Conservation (phyloP, 2,113 vertebrate species). For the Crocuta crocuta region DNA sequence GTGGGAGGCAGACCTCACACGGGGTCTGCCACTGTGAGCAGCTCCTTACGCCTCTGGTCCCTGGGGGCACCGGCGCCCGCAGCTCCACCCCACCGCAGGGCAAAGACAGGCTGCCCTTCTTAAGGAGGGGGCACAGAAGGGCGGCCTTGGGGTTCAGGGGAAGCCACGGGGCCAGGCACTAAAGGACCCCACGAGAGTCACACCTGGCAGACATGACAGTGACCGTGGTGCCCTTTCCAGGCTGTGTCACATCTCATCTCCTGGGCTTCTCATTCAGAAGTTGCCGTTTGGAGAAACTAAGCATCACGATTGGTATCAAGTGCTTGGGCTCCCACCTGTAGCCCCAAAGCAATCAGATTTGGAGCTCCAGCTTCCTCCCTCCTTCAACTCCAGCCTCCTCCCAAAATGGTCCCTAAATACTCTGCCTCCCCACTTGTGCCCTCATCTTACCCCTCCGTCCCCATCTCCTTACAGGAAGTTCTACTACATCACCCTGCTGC, state of each 20-base stretch:
- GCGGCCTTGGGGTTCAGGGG: too few species aligned
- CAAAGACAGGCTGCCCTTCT: background rate
- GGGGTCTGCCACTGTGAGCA: background rate
- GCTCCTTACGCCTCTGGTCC: background rate
- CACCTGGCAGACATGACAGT: fast-evolving
- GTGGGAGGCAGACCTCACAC: background rate
- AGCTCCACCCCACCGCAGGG: background rate
- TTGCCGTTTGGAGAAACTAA: background rate
- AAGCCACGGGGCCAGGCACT: background rate
- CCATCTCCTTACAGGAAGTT: conserved; percentile 91
- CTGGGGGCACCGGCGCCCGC: fast-evolving
- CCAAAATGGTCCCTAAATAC: fast-evolving
- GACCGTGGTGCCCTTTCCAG: fast-evolving
- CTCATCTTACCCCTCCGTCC: background rate
- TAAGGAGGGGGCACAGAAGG: background rate
- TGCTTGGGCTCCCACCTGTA: fast-evolving
- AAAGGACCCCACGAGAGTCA: fast-evolving
- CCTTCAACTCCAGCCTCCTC: background rate
- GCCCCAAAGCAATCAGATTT: background rate
- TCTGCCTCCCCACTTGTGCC: background rate
- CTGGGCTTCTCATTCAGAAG: background rate
- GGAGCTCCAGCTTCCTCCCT: too few species aligned
- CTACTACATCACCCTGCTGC: conserved; percentile 98
- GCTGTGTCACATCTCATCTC: too few species aligned
- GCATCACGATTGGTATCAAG: fast-evolving